Percentiles rank a stretch among this genome's conserved stretches.
phyloP scores from a whole-genome alignment of 2,113 vertebrate species.

The Polyodon spathula region DNA sequence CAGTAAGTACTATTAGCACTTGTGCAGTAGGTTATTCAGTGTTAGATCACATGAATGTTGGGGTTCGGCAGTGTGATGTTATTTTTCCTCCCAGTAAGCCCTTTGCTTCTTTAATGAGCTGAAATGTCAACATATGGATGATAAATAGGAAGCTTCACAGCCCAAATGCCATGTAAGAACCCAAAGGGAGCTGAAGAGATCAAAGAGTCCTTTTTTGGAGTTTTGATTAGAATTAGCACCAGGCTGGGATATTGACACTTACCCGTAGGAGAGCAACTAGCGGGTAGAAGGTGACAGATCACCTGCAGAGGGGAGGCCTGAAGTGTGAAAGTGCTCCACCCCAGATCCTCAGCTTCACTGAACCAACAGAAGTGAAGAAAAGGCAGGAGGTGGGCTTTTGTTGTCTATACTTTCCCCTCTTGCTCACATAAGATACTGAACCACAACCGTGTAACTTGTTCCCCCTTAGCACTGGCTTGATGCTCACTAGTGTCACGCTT shows the following conservation, averaged over 20 bases:
- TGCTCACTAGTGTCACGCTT: no score
- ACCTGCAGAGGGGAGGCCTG: not conserved
- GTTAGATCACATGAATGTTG: no score
- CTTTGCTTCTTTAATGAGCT: slow-evolving; percentile 18
- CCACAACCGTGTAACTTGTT: no score
- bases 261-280: not conserved
- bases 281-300: not conserved
- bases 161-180: not conserved
- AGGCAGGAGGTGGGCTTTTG: not conserved
- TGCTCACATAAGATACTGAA: no score
- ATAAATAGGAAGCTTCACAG: not conserved
- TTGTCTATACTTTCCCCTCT: not conserved
- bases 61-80: slow-evolving; percentile 1
- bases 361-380: not conserved
- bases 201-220: slow-evolving; percentile 19
- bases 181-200: slow-evolving; percentile 11
- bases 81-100: not conserved
- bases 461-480: no score
- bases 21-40: no score
- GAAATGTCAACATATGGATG: not conserved
- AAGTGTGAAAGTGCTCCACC: slow-evolving; percentile 3
- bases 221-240: slow-evolving; percentile 27
- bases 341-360: not conserved
- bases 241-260: slow-evolving; percentile 11
- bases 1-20: no score